Base-by-base conservation (phyloP, 2,113 vertebrate genomes). In the Sylvilagus bachmani region DNA sequence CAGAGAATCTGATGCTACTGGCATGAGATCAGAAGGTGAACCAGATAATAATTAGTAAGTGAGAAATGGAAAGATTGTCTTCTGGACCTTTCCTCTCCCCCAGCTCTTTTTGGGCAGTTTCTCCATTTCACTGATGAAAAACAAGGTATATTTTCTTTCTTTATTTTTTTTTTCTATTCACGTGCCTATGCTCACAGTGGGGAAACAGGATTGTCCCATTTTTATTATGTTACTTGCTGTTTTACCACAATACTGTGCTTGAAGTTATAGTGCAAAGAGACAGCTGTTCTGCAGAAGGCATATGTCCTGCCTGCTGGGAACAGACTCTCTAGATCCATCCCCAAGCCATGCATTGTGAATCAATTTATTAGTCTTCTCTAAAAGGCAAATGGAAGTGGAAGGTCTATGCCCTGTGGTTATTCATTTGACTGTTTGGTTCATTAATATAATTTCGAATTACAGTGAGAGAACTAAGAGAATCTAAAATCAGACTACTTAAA, bases 1-100 rank as follows among this genome's bases (percentile, higher is more conserved):
- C 97, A 97, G 95, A 97, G 97, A 97, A 97, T 98, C 97, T 96
- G 97, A 97, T 98, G 97, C 92, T 97, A 91, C 96, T 98, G 98
- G 98, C 98, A 98, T 97, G 88, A 97, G 96, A 98, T 98, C 98
- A 98, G 93, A 98, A 97, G 94, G 95, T 94, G 93, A 93, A 95
- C 67, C 96, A 96, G 98, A 98, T 96, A 97, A 82, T 96, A 97
- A 97, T 95, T 97, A 97, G 94, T 70, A 95, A 84, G 93, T 90
- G 93, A 98, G 94, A 97, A 97, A 97, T 75, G 95, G 95, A 96
- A 97, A 96, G 95, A 96, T 92, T 77, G 77, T 97, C 90, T 75
- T 0, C 19, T 91, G 97, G 90, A 96, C 87, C 21, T 0, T 98
- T 91, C 61, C 77, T 96, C 83, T 86, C 82, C 75, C 82, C 93